phyloP scores from a whole-genome alignment of 2,113 vertebrate genomes.

The Excalfactoria chinensis region DNA sequence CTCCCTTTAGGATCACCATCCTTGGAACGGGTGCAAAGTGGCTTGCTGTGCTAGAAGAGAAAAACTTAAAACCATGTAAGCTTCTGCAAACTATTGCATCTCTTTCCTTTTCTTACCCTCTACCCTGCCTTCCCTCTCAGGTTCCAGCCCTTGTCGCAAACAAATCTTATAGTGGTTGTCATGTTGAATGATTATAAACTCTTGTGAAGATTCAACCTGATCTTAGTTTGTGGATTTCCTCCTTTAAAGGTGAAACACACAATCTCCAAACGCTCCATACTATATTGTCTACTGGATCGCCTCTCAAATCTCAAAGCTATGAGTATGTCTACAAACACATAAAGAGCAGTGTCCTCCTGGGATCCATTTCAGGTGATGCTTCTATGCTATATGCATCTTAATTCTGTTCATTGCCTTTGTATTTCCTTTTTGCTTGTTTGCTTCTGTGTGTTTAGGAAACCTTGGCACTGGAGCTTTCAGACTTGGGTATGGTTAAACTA shows the following conservation, averaged over 20 bases:
- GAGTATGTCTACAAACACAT: constrained; percentile 93
- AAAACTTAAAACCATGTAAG: constrained; percentile 91
- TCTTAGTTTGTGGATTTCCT: background rate
- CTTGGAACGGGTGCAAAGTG: constrained; percentile 96
- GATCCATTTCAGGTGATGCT: constrained; percentile 92
- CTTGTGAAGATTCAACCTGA: background rate
- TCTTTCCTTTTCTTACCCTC: background rate
- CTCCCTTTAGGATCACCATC: constrained; percentile 88
- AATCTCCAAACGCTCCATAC: constrained; percentile 92
- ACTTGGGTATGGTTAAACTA: background rate
- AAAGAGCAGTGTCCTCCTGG: constrained; percentile 90
- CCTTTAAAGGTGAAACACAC: constrained; percentile 86
- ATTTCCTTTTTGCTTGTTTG: background rate
- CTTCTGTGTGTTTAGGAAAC: background rate
- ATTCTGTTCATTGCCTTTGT: background rate
- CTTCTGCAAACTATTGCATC: background rate
- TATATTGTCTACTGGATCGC: constrained; percentile 94
- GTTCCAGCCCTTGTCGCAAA: background rate
- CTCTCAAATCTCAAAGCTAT: constrained; percentile 92
- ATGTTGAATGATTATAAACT: background rate
- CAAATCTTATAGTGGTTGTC: background rate
- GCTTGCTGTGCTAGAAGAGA: constrained; percentile 93
- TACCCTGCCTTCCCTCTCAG: background rate
- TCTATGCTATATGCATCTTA: background rate
- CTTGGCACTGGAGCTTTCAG: background rate